A percentile compares a stretch with the other conserved stretches of the same genome.
phyloP scores from a whole-genome alignment of 2,888 invertebrate genomes.

The Drosophila hamatofila region DNA sequence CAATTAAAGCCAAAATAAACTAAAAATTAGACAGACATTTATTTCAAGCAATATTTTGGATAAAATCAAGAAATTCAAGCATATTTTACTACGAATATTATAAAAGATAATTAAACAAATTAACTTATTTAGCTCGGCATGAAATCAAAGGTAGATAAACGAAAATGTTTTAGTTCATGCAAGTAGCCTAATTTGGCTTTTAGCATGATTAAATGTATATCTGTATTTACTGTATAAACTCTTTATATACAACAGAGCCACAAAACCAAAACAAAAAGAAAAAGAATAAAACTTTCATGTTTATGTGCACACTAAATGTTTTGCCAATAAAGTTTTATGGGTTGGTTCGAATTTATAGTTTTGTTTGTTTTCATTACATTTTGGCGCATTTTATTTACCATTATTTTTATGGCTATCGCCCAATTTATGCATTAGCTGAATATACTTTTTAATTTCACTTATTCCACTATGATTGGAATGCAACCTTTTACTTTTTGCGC shows the following conservation, averaged over 20 bases:
- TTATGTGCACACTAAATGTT: conserved; percentile 64
- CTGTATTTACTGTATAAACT: conserved; percentile 8
- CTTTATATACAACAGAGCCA: conserved; percentile 11
- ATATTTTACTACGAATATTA: background rate
- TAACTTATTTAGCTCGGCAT: background rate
- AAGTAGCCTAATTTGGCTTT: conserved; percentile 59
- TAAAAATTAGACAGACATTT: no score
- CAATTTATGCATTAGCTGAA: conserved; percentile 41
- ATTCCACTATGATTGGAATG: conserved; percentile 8
- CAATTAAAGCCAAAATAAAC: no score
- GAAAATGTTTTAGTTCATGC: conserved; percentile 8
- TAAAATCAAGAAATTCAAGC: background rate
- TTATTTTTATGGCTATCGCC: conserved; percentile 41
- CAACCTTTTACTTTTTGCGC: background rate
- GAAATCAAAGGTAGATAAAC: conserved; percentile 33
- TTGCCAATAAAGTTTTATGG: conserved; percentile 72
- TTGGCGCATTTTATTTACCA: conserved; percentile 60
- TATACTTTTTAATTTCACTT: conserved; percentile 5
- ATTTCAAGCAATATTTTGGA: background rate
- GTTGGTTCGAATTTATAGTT: conserved; percentile 73
- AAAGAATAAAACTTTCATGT: conserved; percentile 46
- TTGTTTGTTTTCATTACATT: conserved; percentile 78
- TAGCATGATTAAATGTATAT: conserved; percentile 62
- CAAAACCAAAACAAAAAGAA: conserved; percentile 42
- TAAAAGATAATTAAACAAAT: background rate